Percentiles rank a stretch among this genome's conserved stretches.
phyloP scores from a whole-genome alignment of 2,797 vertebrate genomes.

The Leuciscus waleckii region DNA sequence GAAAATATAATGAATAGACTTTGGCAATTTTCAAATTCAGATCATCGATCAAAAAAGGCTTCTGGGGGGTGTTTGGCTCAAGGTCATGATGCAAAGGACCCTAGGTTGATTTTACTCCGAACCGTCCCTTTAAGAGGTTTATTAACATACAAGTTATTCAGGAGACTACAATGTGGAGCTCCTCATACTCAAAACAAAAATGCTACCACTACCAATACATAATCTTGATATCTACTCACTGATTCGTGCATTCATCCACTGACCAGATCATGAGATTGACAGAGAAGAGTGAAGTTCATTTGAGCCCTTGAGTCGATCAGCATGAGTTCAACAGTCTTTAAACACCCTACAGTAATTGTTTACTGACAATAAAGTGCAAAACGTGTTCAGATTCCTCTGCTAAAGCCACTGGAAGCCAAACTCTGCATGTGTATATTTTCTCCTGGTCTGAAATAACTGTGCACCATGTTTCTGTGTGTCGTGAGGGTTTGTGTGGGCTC shows the following conservation, averaged over 20 bases:
- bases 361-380: constrained; percentile 29
- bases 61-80: too few species aligned
- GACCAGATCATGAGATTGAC: neutral
- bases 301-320: neutral
- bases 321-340: constrained; percentile 9
- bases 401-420: constrained; percentile 15
- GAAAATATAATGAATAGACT: neutral
- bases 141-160: neutral
- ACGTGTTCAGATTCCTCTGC: constrained; percentile 23
- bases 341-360: neutral
- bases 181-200: neutral
- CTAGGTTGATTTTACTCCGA: too few species aligned
- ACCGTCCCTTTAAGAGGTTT: neutral
- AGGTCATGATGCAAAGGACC: too few species aligned
- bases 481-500: constrained; percentile 67
- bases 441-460: constrained; percentile 69
- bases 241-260: neutral
- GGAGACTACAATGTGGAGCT: neutral
- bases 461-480: constrained; percentile 70
- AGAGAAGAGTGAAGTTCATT: neutral
- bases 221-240: neutral
- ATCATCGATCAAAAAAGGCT: too few species aligned
- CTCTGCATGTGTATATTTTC: constrained; percentile 62
- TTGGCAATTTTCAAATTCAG: neutral
- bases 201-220: too few species aligned